Evolutionary conservation across 2,797 vertebrate genomes (phyloP).

Genomic region (Poeciliopsis presidionis): DNA sequence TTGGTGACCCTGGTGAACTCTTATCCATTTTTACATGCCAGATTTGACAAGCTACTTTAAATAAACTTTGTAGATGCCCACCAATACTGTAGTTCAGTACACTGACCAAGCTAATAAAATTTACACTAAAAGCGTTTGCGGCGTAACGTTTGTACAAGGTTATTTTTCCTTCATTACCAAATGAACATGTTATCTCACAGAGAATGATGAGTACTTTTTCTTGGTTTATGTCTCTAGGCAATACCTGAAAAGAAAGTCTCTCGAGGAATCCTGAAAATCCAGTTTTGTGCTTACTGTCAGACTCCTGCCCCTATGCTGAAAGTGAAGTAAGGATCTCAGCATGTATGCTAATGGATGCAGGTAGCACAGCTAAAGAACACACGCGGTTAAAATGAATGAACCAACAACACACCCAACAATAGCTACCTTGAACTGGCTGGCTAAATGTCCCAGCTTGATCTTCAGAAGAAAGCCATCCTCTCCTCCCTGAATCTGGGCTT

Average conservation of each 20-base stretch:
- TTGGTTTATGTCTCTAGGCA: not conserved
- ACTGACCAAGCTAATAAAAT: not conserved
- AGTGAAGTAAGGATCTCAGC: not conserved
- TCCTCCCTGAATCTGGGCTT: conserved; percentile 91
- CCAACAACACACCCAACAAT: not conserved
- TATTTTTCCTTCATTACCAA: not conserved
- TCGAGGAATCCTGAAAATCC: not conserved
- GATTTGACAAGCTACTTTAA: not conserved
- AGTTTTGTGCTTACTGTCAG: not conserved
- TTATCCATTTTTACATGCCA: not conserved
- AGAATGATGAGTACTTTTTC: not conserved
- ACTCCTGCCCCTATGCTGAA: not conserved
- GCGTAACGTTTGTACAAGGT: not conserved
- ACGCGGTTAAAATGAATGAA: not conserved
- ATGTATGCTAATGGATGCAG: not conserved
- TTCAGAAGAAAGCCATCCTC: conserved; percentile 94
- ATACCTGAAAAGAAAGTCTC: not conserved
- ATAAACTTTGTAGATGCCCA: not conserved
- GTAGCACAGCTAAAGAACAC: not conserved
- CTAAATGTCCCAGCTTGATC: conserved; percentile 94
- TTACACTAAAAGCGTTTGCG: not conserved
- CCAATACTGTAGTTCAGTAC: not conserved
- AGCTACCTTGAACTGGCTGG: conserved; percentile 88
- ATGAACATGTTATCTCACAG: not conserved
- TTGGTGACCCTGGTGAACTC: not conserved